These are phyloP conservation scores for Meandrusa payeni DNA, from an alignment of 2,888 invertebrate genomes.

Conservation along the genomic window DNA sequence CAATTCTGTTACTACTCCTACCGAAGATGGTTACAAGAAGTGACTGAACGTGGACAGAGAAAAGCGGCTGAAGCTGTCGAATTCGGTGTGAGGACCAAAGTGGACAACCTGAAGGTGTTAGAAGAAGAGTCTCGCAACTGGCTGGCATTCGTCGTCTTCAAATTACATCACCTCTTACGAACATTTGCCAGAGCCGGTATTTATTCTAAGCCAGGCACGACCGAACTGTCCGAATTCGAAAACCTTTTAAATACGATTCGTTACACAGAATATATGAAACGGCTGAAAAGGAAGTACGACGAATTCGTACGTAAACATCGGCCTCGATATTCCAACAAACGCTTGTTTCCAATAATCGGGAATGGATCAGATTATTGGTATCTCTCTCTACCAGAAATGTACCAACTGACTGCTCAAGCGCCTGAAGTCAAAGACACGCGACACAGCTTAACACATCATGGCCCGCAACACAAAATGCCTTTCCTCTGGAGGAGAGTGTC, in stretches of 20 bases:
- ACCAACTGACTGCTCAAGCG: constrained; percentile 54
- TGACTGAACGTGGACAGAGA: constrained; percentile 61
- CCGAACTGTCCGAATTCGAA: constrained; percentile 64
- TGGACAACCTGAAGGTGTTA: constrained; percentile 60
- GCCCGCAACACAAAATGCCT: constrained; percentile 56
- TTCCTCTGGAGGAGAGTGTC: constrained; percentile 64
- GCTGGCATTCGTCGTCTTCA: constrained; percentile 71
- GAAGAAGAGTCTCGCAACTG: constrained; percentile 70
- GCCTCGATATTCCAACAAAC: constrained; percentile 65
- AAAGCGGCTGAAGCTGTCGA: constrained; percentile 65
- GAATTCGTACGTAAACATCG: constrained; percentile 67
- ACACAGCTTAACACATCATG: constrained; percentile 52
- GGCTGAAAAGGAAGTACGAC: constrained; percentile 62
- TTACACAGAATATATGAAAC: constrained; percentile 67
- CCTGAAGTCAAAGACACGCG: constrained; percentile 41
- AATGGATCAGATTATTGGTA: constrained; percentile 74
- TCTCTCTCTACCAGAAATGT: constrained; percentile 72
- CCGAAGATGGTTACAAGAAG: constrained; percentile 60
- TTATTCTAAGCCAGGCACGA: constrained; percentile 55
- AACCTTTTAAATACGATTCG: constrained; percentile 65
- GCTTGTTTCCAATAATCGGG: constrained; percentile 69
- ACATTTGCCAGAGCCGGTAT: constrained; percentile 62
- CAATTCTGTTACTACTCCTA: constrained; percentile 66
- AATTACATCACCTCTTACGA: constrained; percentile 67
- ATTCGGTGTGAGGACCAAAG: constrained; percentile 61